Evolutionary conservation across 2,888 invertebrate genomes (phyloP), one percentile per base, ranked within the genome.

Genomic region (Drosophila silvestris): DNA sequence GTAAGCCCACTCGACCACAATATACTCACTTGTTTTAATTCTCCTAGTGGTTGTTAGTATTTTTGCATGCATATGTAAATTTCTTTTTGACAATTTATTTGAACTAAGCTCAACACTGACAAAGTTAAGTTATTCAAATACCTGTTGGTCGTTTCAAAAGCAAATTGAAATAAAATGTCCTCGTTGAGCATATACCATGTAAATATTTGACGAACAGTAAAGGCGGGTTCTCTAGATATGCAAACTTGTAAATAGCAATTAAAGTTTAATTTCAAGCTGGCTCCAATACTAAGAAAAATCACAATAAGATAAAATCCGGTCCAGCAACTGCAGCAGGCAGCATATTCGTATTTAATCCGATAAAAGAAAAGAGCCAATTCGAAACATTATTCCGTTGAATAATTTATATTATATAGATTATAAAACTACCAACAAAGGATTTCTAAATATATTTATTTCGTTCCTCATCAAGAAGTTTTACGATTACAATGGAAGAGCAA

Each of bases 41-140:
- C 22, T 30, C 12, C 19, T 22, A 53, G 26, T 16, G 41, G 22
- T 41, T 41, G 32, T 26, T 12, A 9, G 57, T 52, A 41, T 52
- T 30, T 51, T 64, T 60, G 56, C 61, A 62, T 74, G 77, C 54
- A 65, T 69, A 74, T 74, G 70, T 50, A 63, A 79, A 76, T 74
- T 71, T 35, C 30, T 39, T 47, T 41, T 47, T 52, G 74, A 51
- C 68, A 77, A 74, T 56, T 79, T 63, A 54, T 64, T 62, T 54
- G 37, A 64, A 50, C 28, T 32, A 26, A 58, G 44, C 50, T 33
- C 30, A 58, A 50, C 28, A 33, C 22, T 16, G 35, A 52, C 61
- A 58, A 16, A 57, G 53, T 63, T 53, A 41, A 71, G 62, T 67
- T 69, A 63, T 60, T 60, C 50, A 44, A 75, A 62, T 35, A 50